phyloP scores from a whole-genome alignment of 2,113 vertebrate species.

The Illadopsis cleaveri region DNA sequence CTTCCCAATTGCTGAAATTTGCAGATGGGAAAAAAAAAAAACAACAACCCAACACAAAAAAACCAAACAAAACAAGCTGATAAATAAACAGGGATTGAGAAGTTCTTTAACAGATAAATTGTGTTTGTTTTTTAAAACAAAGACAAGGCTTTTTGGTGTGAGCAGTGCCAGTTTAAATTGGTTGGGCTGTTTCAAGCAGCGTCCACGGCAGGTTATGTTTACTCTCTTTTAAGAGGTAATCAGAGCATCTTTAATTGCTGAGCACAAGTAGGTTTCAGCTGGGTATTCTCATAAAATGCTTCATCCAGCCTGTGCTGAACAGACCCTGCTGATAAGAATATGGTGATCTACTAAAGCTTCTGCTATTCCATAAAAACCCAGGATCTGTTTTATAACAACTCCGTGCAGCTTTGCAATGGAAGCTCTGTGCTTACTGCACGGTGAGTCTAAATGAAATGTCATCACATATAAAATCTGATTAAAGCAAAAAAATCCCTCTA shows the following conservation, averaged over 20 bases:
- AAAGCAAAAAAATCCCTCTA: not conserved
- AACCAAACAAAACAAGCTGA: not conserved
- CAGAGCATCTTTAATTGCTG: constrained; percentile 31
- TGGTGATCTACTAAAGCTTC: constrained; percentile 16
- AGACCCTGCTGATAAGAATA: not conserved
- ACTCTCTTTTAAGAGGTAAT: constrained; percentile 25
- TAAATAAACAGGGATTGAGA: not conserved
- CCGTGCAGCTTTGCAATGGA: not conserved
- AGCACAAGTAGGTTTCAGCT: not conserved
- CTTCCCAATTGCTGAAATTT: not conserved
- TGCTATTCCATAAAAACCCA: constrained; percentile 8
- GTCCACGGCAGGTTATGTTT: not conserved
- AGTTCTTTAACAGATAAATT: not conserved
- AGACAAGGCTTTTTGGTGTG: not conserved
- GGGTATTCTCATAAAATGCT: not conserved
- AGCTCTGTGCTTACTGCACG: not conserved
- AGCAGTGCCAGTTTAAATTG: not conserved
- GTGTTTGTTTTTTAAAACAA: not conserved
- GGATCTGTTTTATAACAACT: constrained; percentile 7
- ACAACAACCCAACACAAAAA: not conserved
- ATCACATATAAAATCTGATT: not conserved
- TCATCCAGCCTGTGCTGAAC: not conserved
- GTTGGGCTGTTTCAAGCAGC: not conserved
- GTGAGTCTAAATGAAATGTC: constrained; percentile 2
- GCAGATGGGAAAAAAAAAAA: not conserved